Base-by-base conservation (phyloP, 35 echinoderm and acorn worm genomes). In the Hemicentrotus pulcherrimus region DNA sequence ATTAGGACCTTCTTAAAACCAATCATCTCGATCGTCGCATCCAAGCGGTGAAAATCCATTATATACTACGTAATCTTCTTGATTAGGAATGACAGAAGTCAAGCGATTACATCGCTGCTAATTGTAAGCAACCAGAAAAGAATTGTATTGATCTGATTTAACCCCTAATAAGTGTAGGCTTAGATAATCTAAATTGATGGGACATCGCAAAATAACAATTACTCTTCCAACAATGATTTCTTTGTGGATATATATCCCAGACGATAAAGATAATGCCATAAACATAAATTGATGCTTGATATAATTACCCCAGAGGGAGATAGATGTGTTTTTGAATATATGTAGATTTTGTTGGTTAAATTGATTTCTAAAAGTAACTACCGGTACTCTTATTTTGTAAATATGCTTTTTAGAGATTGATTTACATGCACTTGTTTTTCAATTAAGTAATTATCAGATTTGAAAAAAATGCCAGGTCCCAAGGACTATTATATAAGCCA, bases 21-120 rank as follows among this genome's bases (percentile, higher is more conserved):
- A n/a, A 1, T 78, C 65, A 5, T 78, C 65, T 78, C 65, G 4
- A 7, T 18, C 65, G 19, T 78, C 65, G n/a, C 65, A 28, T 22
- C 65, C 22, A 28, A 78, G 65, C 65, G 22, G n/a, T 78, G 28
- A 78, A 8, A 28, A 78, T 78, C 65, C 65, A 78, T 78, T 78
- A 78, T 78, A 78, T 78, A 22, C 65, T 6, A n/a, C 22, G 19
- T 78, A 78, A 78, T 28, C 65, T 78, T 22, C 65, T 78, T 78
- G 65, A 78, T 78, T 78, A 28, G 19, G 19, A 28, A 78, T 78
- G 65, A 78, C 65, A 78, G 65, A 78, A 78, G 65, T 78, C 65
- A 78, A 78, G 65, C 65, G 65, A 78, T 78, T 78, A 78, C 65
- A 78, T 78, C 65, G 65, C 65, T n/a, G 65, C 65, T 78, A 78